Percentiles rank a stretch among this genome's conserved stretches.
These are phyloP conservation scores for Papilio xuthus DNA, from an alignment of 1,140 invertebrate species.

Conservation along the genomic window DNA sequence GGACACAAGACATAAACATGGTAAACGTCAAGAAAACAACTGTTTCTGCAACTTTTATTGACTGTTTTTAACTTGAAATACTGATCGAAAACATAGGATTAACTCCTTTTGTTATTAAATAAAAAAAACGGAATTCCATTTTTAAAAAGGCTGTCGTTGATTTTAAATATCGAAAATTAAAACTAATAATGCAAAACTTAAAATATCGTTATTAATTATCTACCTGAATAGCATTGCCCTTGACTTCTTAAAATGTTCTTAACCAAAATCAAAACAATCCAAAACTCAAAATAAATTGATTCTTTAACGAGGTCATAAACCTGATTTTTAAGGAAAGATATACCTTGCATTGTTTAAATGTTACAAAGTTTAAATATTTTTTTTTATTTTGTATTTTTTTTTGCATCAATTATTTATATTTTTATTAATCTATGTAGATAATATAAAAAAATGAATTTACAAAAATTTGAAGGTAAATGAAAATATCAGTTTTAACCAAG, in stretches of 20 bases:
- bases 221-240: neutral
- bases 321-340: neutral
- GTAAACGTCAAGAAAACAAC: neutral
- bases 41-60: neutral
- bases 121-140: too few species aligned
- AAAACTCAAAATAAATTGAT: neutral
- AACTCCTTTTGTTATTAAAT: neutral
- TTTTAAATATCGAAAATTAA: too few species aligned
- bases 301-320: neutral
- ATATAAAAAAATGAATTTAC: too few species aligned
- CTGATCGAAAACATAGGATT: neutral
- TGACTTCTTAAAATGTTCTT: neutral
- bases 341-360: too few species aligned
- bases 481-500: too few species aligned
- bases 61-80: neutral
- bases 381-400: too few species aligned
- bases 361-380: too few species aligned
- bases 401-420: too few species aligned
- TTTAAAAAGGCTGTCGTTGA: too few species aligned
- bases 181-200: neutral
- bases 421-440: too few species aligned
- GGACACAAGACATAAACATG: neutral
- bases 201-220: neutral
- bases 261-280: too few species aligned
- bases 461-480: too few species aligned